Percentiles rank a stretch among this genome's conserved stretches.
These are phyloP conservation scores for Nomada ruficornis DNA, from an alignment of 2,888 invertebrate species.

Conservation along the genomic window DNA sequence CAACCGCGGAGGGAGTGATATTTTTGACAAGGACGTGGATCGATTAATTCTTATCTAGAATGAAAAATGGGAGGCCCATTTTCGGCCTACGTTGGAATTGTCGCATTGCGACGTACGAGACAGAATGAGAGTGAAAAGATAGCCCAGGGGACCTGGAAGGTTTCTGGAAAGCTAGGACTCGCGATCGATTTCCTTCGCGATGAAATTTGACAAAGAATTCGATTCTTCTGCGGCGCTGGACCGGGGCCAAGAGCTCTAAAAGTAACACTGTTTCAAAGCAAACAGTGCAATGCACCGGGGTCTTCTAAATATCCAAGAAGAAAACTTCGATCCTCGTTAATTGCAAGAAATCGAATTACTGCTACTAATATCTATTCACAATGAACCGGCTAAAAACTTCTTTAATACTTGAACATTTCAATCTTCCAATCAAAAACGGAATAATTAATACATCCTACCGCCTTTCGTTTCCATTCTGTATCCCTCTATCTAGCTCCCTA, in stretches of 20 bases:
- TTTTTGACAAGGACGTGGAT: background rate
- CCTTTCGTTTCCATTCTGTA: no score
- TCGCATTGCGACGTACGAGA: constrained; percentile 20
- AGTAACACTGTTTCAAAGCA: constrained; percentile 38
- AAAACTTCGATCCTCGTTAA: background rate
- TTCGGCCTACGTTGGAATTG: background rate
- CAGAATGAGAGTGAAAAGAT: no score
- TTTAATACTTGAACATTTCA: no score
- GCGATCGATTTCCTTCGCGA: constrained; percentile 4
- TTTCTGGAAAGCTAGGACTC: background rate
- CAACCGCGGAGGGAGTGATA: no score
- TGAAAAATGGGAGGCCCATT: background rate
- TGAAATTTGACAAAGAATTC: constrained; percentile 25
- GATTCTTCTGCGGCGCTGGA: constrained; percentile 25
- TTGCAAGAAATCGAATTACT: background rate
- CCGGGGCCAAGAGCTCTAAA: constrained; percentile 30
- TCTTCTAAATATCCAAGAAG: background rate
- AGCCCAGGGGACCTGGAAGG: background rate
- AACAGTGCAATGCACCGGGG: constrained; percentile 14
- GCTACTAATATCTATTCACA: no score
- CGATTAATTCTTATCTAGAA: background rate
- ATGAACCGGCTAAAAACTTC: no score
- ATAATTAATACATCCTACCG: no score
- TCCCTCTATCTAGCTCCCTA: no score
- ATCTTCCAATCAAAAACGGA: no score